Evolutionary conservation across 2,797 vertebrate genomes (phyloP), one percentile per base, ranked within the genome.

Genomic region (Tauraco hartlaubi): DNA sequence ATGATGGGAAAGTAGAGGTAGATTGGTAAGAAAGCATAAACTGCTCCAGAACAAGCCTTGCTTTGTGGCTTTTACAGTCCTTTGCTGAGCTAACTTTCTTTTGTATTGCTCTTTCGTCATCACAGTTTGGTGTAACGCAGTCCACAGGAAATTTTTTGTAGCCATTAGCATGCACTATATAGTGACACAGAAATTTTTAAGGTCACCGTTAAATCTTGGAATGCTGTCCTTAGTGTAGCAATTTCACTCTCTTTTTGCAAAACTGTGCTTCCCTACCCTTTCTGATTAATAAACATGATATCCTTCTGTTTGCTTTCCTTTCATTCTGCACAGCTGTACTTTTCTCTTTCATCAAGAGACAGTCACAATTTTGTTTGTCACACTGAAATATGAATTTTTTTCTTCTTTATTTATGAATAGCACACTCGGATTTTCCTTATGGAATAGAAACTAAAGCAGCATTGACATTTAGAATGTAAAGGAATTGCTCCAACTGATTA

Each of bases 381-480:
- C 39, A 76, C 29, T 76, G 66, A 73, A 92, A 90, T 82, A 76
- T 0, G 0, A 16, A 51, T 49, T 64, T 90, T 66, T 96, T 86
- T 49, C 59, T 90, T 61, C 21, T 79, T 88, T 86, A 67, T 91
- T 96, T 96, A 54, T 94, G 88, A 92, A 81, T 44, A 71, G 13
- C 41, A 64, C 5, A 13, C 71, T 85, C 4, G 43, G 80, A 61
- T 87, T 95, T 92, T 95, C 90, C 75, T 93, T 86, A 88, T 74
- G 85, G 80, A 94, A 92, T 52, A 92, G 67, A 79, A 90, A 94
- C 92, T 94, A 37, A 90, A 94, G 44, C 52, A 94, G 37, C 41
- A 31, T 31, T 94, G 92, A 77, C 92, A 95, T 96, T 95, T 92
- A 88, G 48, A 89, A 92, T 77, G 56, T 63, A 93, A 91, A 90